phyloP scores from a whole-genome alignment of 1,140 invertebrate genomes.

The Brachionus rubens region DNA sequence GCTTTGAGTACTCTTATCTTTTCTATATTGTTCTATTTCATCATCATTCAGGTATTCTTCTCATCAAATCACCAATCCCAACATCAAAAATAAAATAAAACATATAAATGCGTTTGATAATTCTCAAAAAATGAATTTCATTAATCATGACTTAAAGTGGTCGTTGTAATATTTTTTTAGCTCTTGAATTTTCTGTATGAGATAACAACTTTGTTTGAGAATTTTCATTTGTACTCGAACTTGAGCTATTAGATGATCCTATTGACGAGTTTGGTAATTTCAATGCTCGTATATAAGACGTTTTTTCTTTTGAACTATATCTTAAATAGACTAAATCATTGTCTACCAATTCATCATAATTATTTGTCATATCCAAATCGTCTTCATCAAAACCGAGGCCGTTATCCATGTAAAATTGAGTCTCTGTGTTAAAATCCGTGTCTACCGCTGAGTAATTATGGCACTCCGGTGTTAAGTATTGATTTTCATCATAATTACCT shows the following conservation, averaged over 20 bases:
- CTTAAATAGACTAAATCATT: slow-evolving; percentile 21
- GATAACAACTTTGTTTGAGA: background rate
- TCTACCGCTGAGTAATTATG: slow-evolving; percentile 22
- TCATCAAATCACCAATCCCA: too few relatives aligned
- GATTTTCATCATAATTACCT: slow-evolving; percentile 38
- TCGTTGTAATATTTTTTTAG: background rate
- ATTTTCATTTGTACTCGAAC: background rate
- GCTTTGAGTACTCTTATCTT: too few relatives aligned
- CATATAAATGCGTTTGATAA: too few relatives aligned
- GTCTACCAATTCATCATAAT: background rate
- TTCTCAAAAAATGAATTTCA: too few relatives aligned
- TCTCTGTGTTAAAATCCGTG: slow-evolving; percentile 26
- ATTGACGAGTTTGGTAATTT: slow-evolving; percentile 5
- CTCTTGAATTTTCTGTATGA: background rate
- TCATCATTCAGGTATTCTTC: too few relatives aligned
- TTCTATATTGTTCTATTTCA: too few relatives aligned
- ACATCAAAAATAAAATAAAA: too few relatives aligned
- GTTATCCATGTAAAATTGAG: slow-evolving; percentile 30
- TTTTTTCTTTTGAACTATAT: background rate
- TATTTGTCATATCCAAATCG: background rate
- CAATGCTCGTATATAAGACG: background rate
- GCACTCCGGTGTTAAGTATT: slow-evolving; percentile 29
- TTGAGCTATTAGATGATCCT: background rate
- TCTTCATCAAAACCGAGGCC: background rate
- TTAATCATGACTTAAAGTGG: too few relatives aligned